A percentile compares a stretch with the other conserved stretches of the same genome.
Conservation (phyloP, 2,888 invertebrate species). For the Tetragonula carbonaria region DNA sequence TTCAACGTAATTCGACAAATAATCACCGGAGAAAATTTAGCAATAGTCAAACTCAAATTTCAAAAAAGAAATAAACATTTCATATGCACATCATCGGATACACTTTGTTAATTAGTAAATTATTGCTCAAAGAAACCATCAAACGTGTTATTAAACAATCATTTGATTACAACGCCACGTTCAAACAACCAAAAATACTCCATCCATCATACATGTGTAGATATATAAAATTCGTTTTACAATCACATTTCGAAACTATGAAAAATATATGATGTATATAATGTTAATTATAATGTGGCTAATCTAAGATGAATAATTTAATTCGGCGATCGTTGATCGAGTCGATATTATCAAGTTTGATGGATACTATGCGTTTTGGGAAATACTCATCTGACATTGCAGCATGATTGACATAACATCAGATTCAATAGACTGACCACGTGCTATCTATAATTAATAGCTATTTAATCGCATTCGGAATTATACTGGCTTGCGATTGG, state of each 20-base stretch:
- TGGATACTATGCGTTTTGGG: background rate
- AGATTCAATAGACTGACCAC: slow-evolving; percentile 2
- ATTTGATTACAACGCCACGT: no score
- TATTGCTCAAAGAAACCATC: no score
- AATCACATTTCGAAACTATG: background rate
- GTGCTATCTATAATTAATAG: slow-evolving; percentile 14
- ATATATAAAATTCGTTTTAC: background rate
- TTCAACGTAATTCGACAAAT: no score
- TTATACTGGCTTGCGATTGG: background rate
- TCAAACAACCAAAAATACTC: no score
- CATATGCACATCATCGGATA: no score
- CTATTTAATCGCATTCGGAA: slow-evolving; percentile 9
- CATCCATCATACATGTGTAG: no score
- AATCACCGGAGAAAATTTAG: no score
- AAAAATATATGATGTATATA: background rate
- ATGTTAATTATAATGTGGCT: background rate
- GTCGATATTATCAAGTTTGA: background rate
- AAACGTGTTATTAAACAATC: no score
- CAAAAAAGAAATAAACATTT: no score
- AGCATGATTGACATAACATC: background rate
- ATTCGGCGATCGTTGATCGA: background rate
- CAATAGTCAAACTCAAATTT: no score
- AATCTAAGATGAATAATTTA: background rate
- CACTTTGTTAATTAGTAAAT: no score
- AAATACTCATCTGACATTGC: slow-evolving; percentile 7